These are phyloP conservation scores for Jacana jacana DNA, from an alignment of 2,113 vertebrate genomes.

Conservation along the genomic window DNA sequence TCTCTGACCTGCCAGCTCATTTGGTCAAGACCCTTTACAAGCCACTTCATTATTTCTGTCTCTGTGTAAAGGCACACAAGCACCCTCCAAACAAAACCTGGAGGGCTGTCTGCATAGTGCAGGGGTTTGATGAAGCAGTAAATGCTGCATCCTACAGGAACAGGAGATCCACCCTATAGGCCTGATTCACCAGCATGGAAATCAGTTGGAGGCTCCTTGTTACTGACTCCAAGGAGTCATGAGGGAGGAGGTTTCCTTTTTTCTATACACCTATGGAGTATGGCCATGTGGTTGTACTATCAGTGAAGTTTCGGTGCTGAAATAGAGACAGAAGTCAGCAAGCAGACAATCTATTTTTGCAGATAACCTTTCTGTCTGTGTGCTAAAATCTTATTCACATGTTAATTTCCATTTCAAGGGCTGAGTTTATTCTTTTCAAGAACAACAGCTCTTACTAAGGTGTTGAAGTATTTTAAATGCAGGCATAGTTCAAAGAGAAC, in stretches of 20 bases:
- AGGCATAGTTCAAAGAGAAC: background rate
- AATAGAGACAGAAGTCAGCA: background rate
- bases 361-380: background rate
- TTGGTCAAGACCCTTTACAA: background rate
- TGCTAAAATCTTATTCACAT: accelerated
- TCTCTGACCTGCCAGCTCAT: background rate
- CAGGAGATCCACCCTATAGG: background rate
- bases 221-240: no score
- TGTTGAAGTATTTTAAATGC: background rate
- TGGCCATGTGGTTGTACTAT: background rate
- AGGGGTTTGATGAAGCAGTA: background rate
- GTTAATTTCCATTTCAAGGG: background rate
- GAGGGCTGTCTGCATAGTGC: background rate
- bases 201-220: accelerated
- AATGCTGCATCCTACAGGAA: background rate
- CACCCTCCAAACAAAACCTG: background rate
- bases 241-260: background rate
- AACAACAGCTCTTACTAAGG: background rate
- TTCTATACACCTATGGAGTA: background rate
- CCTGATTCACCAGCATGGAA: background rate
- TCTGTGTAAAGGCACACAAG: background rate
- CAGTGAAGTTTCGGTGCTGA: background rate
- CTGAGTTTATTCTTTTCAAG: background rate
- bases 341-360: background rate
- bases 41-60: background rate